Conservation (phyloP, 2,797 vertebrate genomes). For the Sandelia bainsii region DNA sequence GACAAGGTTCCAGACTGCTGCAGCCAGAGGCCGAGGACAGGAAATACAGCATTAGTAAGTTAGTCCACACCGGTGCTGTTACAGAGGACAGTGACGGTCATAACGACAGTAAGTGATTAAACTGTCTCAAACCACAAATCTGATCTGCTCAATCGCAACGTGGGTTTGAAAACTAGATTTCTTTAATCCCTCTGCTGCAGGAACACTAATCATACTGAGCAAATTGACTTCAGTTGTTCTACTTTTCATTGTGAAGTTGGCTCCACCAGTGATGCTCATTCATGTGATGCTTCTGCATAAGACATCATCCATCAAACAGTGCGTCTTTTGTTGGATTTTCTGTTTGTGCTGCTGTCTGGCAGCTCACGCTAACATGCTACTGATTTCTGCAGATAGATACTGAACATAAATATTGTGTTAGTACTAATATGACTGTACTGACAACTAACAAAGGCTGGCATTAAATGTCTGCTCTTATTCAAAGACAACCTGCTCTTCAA, state of each 20-base stretch:
- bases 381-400: background rate
- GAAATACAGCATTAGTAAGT: background rate
- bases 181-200: background rate
- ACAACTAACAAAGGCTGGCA: no score
- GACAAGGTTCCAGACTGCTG: background rate
- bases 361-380: background rate
- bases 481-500: background rate
- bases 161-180: conserved; percentile 31
- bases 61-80: conserved; percentile 23
- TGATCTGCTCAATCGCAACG: conserved; percentile 24
- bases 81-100: conserved; percentile 28
- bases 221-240: background rate
- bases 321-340: background rate
- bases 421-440: no score
- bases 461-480: no score
- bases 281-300: background rate
- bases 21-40: background rate
- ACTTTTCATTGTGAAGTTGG: background rate
- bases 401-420: background rate
- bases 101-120: conserved; percentile 18
- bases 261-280: background rate
- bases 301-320: background rate
- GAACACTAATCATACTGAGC: conserved; percentile 15
- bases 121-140: conserved; percentile 31
- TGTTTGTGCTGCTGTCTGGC: background rate